A percentile compares a stretch with the other conserved stretches of the same genome.
Evolutionary conservation across 2,113 vertebrate species (phyloP).

Genomic region (Balaenoptera acutorostrata): DNA sequence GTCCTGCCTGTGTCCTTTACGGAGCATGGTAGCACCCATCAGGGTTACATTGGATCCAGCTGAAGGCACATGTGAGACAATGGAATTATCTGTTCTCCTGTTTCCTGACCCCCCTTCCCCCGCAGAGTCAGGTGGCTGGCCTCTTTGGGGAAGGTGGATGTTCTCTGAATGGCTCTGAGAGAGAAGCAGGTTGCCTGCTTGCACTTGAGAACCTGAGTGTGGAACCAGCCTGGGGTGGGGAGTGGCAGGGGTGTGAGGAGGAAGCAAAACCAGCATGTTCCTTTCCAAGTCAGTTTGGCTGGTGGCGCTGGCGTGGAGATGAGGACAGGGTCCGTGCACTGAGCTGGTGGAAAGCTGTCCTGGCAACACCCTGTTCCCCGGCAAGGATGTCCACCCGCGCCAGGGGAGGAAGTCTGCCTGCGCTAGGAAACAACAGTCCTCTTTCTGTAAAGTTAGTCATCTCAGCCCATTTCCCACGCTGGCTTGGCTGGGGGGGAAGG

Average conservation of each 20-base stretch:
- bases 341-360: not conserved
- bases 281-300: not conserved
- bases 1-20: not conserved
- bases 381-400: not conserved
- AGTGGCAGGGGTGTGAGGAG: not conserved
- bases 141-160: not conserved
- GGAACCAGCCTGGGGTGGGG: not conserved
- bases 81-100: not conserved
- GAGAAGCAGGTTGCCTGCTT: not conserved
- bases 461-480: not conserved
- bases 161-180: not conserved
- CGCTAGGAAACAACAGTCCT: not conserved
- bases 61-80: not conserved
- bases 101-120: rapidly evolving
- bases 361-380: not conserved
- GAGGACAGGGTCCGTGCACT: not conserved
- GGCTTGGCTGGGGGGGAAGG: not conserved
- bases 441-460: not conserved
- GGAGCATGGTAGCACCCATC: not conserved
- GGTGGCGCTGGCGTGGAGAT: not conserved
- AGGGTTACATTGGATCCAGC: not conserved
- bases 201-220: not conserved
- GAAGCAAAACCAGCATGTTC: not conserved
- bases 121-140: not conserved
- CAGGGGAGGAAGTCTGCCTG: not conserved